phyloP scores from a whole-genome alignment of 2,113 vertebrate genomes.

The Scomber colias region DNA sequence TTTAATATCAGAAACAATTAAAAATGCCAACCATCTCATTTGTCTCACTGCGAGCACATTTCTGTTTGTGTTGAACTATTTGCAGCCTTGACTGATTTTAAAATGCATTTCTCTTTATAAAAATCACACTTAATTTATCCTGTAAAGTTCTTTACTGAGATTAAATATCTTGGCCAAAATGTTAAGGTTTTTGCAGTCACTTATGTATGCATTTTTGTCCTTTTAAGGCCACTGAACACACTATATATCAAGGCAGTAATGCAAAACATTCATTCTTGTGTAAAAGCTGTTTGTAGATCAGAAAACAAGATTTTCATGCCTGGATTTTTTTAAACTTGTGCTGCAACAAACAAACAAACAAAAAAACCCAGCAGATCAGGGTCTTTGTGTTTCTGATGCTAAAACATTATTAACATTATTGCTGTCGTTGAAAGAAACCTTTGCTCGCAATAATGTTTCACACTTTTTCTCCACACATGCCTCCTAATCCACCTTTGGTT shows the following conservation, averaged over 20 bases:
- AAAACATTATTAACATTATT: slow-evolving; percentile 65
- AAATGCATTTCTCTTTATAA: not conserved
- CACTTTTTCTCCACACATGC: slow-evolving; percentile 67
- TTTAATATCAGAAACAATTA: not conserved
- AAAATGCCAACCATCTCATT: not conserved
- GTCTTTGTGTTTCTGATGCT: slow-evolving; percentile 43
- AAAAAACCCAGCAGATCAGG: not conserved
- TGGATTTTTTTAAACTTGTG: slow-evolving; percentile 13
- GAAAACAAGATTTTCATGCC: slow-evolving; percentile 23
- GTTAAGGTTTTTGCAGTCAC: not conserved
- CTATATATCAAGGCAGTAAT: not conserved
- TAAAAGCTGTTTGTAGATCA: slow-evolving; percentile 17
- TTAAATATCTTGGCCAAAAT: not conserved
- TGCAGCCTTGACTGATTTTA: not conserved
- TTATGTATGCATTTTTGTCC: slow-evolving; percentile 17
- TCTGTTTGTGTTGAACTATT: not conserved
- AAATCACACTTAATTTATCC: not conserved
- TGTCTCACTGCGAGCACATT: not conserved
- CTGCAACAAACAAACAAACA: not conserved
- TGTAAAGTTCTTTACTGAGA: not conserved
- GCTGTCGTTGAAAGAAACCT: slow-evolving; percentile 43
- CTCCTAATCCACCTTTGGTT: slow-evolving; percentile 71
- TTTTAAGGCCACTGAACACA: slow-evolving; percentile 7
- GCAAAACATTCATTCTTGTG: not conserved
- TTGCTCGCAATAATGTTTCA: slow-evolving; percentile 71